Conservation (phyloP, 2,888 invertebrate genomes). For the Caenorhabditis sulstoni region DNA sequence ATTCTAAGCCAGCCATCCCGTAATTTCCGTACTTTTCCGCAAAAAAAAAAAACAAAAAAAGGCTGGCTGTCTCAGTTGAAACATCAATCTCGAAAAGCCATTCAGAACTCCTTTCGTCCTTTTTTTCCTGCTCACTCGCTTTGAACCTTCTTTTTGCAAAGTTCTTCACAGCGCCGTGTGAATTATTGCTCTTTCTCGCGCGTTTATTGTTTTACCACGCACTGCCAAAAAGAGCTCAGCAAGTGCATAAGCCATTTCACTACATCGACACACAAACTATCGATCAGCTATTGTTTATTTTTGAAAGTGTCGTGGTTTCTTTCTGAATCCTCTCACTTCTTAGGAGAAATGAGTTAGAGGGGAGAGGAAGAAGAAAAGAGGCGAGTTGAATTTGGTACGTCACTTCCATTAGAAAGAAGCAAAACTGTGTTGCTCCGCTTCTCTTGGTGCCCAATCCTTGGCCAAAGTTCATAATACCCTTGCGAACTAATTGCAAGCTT, state of each 20-base stretch:
- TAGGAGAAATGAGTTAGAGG: background rate
- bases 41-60: conserved; percentile 15
- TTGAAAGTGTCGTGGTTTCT: conserved; percentile 12
- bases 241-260: conserved; percentile 22
- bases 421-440: conserved; percentile 10
- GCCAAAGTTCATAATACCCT: conserved; percentile 43
- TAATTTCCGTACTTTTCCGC: conserved; percentile 39
- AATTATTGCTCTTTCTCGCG: conserved; percentile 34
- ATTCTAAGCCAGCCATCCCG: background rate
- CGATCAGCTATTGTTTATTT: conserved; percentile 34
- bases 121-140: conserved; percentile 7
- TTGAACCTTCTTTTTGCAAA: conserved; percentile 28
- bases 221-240: conserved; percentile 1
- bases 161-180: conserved; percentile 35
- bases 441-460: conserved; percentile 28
- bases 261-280: conserved; percentile 2
- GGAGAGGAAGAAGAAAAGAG: background rate
- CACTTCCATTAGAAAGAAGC: conserved; percentile 21
- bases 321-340: background rate
- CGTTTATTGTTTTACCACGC: conserved; percentile 49
- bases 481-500: conserved; percentile 36
- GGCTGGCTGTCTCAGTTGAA: conserved; percentile 29
- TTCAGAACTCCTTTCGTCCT: conserved; percentile 18
- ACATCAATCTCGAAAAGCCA: conserved; percentile 38
- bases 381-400: conserved; percentile 13